These are phyloP conservation scores for Phrynosoma platyrhinos DNA, from an alignment of 2,113 vertebrate genomes.

Conservation along the genomic window DNA sequence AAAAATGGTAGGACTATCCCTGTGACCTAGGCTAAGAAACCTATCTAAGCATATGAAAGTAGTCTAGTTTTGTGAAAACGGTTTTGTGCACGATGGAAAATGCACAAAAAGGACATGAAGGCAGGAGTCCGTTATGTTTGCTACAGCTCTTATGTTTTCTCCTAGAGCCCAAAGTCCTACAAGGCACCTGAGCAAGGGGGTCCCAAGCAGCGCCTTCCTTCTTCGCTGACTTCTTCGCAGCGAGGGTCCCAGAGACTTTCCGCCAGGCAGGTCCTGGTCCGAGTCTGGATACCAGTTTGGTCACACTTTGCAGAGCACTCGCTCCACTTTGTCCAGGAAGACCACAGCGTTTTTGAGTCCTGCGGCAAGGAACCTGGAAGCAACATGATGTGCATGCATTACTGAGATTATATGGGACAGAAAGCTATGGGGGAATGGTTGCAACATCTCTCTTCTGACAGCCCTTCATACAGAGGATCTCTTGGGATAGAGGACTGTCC, in stretches of 20 bases:
- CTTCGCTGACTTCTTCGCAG: constrained; percentile 85
- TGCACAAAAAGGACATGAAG: neutral
- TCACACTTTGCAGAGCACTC: constrained; percentile 88
- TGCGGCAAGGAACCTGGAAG: constrained; percentile 72
- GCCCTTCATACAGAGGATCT: too few species aligned
- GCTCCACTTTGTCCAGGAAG: constrained; percentile 91
- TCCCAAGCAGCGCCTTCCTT: constrained; percentile 85
- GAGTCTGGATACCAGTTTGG: constrained; percentile 85
- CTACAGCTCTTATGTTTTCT: too few species aligned
- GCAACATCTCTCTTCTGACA: too few species aligned
- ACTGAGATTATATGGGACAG: too few species aligned
- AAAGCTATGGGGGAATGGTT: too few species aligned
- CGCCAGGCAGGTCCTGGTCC: constrained; percentile 85
- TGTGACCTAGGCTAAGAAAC: neutral
- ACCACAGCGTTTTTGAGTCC: constrained; percentile 80
- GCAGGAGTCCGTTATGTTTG: too few species aligned
- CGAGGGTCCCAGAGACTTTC: constrained; percentile 71
- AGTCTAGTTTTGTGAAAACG: neutral
- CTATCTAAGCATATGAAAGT: neutral
- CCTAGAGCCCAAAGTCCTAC: neutral
- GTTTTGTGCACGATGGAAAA: neutral
- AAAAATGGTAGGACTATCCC: neutral
- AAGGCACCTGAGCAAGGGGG: constrained; percentile 81
- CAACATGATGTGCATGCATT: constrained; percentile 39
- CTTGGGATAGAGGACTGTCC: too few species aligned